Evolutionary conservation across 2,797 vertebrate genomes (phyloP).

Genomic region (Gymnopithys bicolor): DNA sequence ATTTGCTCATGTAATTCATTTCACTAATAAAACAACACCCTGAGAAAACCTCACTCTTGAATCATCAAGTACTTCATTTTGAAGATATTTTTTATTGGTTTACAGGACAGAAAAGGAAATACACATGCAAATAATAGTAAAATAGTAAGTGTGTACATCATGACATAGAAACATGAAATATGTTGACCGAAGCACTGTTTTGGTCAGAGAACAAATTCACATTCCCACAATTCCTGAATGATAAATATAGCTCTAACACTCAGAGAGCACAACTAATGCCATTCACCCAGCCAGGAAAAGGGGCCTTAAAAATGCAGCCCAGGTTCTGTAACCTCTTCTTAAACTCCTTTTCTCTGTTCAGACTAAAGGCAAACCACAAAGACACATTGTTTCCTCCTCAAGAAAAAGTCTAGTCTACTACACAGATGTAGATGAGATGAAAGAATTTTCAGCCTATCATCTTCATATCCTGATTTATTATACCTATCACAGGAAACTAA

Average conservation of each 20-base stretch:
- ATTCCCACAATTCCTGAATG: not conserved
- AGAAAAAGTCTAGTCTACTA: not conserved
- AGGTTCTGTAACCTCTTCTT: not conserved
- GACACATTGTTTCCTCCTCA: not conserved
- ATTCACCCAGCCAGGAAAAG: not conserved
- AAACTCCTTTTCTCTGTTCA: not conserved
- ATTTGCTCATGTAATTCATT: conserved; percentile 14
- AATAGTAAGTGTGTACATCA: not conserved
- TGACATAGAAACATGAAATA: not conserved
- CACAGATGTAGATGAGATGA: not conserved
- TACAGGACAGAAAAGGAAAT: not conserved
- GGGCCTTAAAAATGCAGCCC: accelerated
- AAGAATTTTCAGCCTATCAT: not conserved
- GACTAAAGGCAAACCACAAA: not conserved
- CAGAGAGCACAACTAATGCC: not conserved
- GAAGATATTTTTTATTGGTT: not conserved
- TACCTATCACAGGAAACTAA: not conserved
- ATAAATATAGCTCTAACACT: conserved; percentile 28
- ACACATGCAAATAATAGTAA: not conserved
- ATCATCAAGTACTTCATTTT: not conserved
- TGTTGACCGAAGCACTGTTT: not conserved
- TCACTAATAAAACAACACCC: not conserved
- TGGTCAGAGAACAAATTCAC: not conserved
- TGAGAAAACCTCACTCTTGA: not conserved
- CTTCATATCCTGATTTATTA: not conserved